Base-by-base conservation (phyloP, 2,888 invertebrate species). In the Gymnosoma rotundatum region DNA sequence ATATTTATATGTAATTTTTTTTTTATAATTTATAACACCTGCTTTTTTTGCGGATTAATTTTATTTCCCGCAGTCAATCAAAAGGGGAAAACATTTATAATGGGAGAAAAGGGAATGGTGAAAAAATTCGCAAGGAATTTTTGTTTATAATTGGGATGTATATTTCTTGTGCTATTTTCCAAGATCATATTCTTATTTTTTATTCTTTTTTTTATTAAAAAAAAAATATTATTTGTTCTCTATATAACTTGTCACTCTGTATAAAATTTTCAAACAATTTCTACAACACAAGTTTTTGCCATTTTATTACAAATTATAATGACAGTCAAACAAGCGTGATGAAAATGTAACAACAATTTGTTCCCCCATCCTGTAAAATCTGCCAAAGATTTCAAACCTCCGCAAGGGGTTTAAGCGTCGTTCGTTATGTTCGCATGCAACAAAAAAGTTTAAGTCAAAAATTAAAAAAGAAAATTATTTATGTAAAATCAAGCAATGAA, bases 241-340 rank as follows among this genome's bases (percentile, higher is more conserved):
- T 20, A 8, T 32, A 50, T n/a, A 60, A 7, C 16, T 4, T 45
- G 20, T 9, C 32, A 66, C 58, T 9, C 75, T 78, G 54, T 80
- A 16, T 12, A 14, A 25, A 25, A 25, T 25, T 25, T 25, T 25
- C 25, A 25, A 7, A 58, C 8, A 73, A 20, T 48, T 56, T 36
- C 56, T 58, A 21, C 14, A 52, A 58, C 64, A 58, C 63, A 81
- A 84, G 78, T 81, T 69, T 78, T 78, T 74, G 69, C 70, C 48
- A 69, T 84, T 78, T 73, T 66, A 60, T 54, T 79, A 75, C 48
- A 81, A 84, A 81, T 84, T 84, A 84, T 84, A 84, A 84, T 84
- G 84, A 81, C 84, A 84, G 78, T 78, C 84, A 84, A 50, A 84
- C 66, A 78, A 84, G 69, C 81, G 74, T 84, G 81, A 81, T 84